A percentile compares a stretch with the other conserved stretches of the same genome.
phyloP scores from a whole-genome alignment of 2,113 vertebrate genomes.

The Hippocampus guttulatus region DNA sequence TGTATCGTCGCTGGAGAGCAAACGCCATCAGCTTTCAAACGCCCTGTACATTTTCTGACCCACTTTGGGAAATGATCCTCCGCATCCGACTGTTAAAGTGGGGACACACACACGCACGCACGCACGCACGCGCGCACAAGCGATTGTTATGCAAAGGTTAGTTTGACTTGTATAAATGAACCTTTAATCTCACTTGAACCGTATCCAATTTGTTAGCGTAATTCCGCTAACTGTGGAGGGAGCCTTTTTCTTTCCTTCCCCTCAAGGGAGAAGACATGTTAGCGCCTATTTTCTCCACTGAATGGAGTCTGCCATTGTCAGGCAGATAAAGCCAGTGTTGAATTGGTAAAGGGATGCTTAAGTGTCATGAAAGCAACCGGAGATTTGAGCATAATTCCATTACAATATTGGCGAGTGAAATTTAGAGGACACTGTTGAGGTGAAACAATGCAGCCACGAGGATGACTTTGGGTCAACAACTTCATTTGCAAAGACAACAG shows the following conservation, averaged over 20 bases:
- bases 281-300: background rate
- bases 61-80: conserved; percentile 47
- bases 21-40: conserved; percentile 60
- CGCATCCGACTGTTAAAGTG: conserved; percentile 18
- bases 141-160: conserved; percentile 12
- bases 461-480: conserved; percentile 5
- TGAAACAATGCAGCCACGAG: background rate
- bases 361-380: background rate
- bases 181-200: conserved; percentile 16
- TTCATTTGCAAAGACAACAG: background rate
- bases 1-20: conserved; percentile 54
- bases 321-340: conserved; percentile 3
- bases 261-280: background rate
- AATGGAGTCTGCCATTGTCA: background rate
- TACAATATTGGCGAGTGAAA: conserved; percentile 16
- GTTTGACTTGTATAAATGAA: conserved; percentile 24
- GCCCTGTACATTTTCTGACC: conserved; percentile 51
- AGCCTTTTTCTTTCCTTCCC: background rate
- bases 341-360: conserved; percentile 7
- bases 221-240: background rate
- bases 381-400: conserved; percentile 14
- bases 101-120: background rate
- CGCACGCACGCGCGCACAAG: background rate
- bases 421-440: conserved; percentile 10
- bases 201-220: conserved; percentile 13